Percentiles rank a stretch among this genome's conserved stretches.
Evolutionary conservation across 2,888 invertebrate species (phyloP).

Genomic region (Bhutanitis thaidina): DNA sequence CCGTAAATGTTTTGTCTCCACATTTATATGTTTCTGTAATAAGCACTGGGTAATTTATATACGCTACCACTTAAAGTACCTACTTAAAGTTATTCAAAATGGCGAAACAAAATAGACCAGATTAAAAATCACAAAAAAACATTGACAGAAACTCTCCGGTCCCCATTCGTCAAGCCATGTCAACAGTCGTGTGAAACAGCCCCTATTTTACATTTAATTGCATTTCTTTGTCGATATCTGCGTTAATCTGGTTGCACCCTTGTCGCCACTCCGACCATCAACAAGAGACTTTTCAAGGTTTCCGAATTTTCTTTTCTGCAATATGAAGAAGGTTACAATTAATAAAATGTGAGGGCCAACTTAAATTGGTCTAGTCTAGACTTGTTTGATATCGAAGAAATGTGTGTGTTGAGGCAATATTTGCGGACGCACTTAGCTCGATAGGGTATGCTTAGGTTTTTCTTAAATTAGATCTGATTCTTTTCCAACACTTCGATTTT

Average conservation of each 20-base stretch:
- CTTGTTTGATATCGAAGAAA: constrained; percentile 66
- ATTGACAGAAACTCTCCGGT: constrained; percentile 47
- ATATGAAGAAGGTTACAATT: constrained; percentile 11
- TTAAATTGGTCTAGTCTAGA: constrained; percentile 47
- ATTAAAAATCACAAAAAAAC: constrained; percentile 43
- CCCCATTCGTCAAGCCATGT: constrained; percentile 70
- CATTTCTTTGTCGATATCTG: constrained; percentile 77
- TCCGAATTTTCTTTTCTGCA: constrained; percentile 19
- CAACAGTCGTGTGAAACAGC: constrained; percentile 72
- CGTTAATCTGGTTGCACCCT: constrained; percentile 76
- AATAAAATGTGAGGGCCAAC: constrained; percentile 30
- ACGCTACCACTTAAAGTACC: neutral
- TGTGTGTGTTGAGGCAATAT: constrained; percentile 62
- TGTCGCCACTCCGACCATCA: constrained; percentile 41
- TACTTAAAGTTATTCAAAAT: constrained; percentile 8
- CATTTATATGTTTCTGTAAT: no score
- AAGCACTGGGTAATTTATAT: no score
- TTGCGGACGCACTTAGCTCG: constrained; percentile 62
- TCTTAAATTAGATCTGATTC: constrained; percentile 31
- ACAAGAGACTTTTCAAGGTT: constrained; percentile 36
- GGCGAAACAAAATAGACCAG: constrained; percentile 21
- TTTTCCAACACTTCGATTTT: neutral
- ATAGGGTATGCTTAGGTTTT: constrained; percentile 52
- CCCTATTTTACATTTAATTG: constrained; percentile 80
- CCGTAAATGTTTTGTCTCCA: no score